phyloP scores from a whole-genome alignment of 2,888 invertebrate genomes.

The Athalia rosae region DNA sequence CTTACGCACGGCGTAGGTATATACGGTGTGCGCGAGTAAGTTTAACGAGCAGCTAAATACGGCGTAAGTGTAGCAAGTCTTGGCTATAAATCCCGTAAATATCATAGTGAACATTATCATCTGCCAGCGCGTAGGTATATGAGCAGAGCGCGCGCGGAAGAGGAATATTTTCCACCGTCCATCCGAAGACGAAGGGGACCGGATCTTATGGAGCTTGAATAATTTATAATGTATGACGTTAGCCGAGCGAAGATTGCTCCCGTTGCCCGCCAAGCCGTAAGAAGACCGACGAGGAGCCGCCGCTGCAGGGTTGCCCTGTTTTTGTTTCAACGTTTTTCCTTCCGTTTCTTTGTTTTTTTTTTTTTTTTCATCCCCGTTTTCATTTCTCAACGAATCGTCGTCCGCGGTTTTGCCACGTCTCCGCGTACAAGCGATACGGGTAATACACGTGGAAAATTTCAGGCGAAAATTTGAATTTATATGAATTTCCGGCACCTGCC shows the following conservation, averaged over 20 bases:
- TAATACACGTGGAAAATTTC: too few species aligned
- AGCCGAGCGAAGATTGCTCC: background rate
- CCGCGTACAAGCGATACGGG: too few species aligned
- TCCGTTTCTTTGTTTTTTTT: too few species aligned
- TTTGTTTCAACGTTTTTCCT: too few species aligned
- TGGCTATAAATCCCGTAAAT: conserved; percentile 33
- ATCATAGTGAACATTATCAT: conserved; percentile 19
- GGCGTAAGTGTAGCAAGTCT: conserved; percentile 44
- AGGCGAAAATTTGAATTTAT: too few species aligned
- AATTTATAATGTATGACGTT: conserved; percentile 19
- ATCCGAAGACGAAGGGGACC: background rate
- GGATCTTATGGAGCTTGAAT: conserved; percentile 12
- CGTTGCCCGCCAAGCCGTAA: too few species aligned
- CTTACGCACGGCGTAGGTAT: conserved; percentile 16
- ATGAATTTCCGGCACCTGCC: too few species aligned
- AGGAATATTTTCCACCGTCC: conserved; percentile 8
- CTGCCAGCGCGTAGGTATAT: background rate
- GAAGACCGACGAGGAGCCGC: too few species aligned
- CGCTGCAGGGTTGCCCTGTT: too few species aligned
- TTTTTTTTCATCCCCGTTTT: too few species aligned
- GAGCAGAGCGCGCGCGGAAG: background rate
- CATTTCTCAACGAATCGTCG: too few species aligned
- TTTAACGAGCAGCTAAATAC: conserved; percentile 44
- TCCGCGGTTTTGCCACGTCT: too few species aligned
- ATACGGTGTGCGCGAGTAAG: conserved; percentile 12